Percentiles rank a stretch among this genome's conserved stretches.
Conservation (phyloP, 2,113 vertebrate species). For the Herpetotheres cachinnans region DNA sequence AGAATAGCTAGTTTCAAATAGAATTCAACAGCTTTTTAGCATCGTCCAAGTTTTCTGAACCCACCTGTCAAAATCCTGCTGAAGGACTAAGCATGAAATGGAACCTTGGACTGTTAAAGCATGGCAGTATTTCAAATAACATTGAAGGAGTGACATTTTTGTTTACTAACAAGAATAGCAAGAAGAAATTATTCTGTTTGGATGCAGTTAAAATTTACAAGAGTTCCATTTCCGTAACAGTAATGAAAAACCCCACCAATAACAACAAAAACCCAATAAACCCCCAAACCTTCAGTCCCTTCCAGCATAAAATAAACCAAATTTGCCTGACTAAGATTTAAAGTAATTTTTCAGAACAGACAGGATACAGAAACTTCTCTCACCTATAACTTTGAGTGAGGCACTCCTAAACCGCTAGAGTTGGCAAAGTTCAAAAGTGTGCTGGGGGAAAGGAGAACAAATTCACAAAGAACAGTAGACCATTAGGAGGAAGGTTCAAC, state of each 20-base stretch:
- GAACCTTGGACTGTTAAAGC: not conserved
- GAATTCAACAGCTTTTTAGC: not conserved
- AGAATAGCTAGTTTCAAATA: not conserved
- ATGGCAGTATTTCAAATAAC: not conserved
- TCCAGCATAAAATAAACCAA: not conserved
- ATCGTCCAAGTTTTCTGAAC: not conserved
- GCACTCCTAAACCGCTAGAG: not conserved
- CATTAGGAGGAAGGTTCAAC: not conserved
- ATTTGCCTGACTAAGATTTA: not conserved
- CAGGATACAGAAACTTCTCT: not conserved
- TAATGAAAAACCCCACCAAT: not conserved
- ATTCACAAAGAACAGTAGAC: not conserved
- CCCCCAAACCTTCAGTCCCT: not conserved
- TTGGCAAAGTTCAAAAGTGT: not conserved
- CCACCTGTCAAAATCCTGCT: not conserved
- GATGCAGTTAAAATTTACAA: not conserved
- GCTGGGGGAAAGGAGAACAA: not conserved
- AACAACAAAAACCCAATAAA: not conserved
- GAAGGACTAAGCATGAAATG: not conserved
- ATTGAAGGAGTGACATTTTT: not conserved
- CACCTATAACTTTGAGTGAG: not conserved
- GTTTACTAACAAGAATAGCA: not conserved
- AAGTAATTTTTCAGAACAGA: not conserved
- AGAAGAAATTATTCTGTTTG: not conserved
- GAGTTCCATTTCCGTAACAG: not conserved